phyloP scores from a whole-genome alignment of 1,140 invertebrate genomes.

The Drosophila burlai region DNA sequence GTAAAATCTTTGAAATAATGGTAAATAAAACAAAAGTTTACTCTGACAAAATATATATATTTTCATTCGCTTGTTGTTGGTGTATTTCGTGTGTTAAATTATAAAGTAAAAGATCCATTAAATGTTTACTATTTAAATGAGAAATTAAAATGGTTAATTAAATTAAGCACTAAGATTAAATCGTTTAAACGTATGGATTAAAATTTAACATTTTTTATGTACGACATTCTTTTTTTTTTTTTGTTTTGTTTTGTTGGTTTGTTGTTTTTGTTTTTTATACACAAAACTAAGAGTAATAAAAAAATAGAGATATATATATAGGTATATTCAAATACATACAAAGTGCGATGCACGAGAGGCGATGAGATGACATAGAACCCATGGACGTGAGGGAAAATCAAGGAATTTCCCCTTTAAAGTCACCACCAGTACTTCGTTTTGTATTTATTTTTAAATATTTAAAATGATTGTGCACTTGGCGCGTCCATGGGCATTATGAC shows the following conservation, averaged over 20 bases:
- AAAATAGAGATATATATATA: slow-evolving; percentile 39
- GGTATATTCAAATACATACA: slow-evolving; percentile 31
- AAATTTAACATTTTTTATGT: slow-evolving; percentile 21
- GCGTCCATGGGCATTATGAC: slow-evolving; percentile 1
- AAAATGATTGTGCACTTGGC: not conserved
- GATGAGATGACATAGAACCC: slow-evolving; percentile 14
- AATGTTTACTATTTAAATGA: slow-evolving; percentile 40
- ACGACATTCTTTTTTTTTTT: slow-evolving; percentile 17
- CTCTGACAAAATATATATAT: slow-evolving; percentile 49
- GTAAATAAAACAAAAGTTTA: slow-evolving; percentile 37
- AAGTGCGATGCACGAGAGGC: not conserved
- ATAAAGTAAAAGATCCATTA: slow-evolving; percentile 40
- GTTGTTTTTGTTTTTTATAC: slow-evolving; percentile 22
- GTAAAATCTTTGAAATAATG: not conserved
- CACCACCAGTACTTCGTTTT: not conserved
- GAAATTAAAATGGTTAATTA: slow-evolving; percentile 45
- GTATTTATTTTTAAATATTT: slow-evolving; percentile 1
- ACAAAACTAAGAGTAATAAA: slow-evolving; percentile 47
- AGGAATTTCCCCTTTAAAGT: not conserved
- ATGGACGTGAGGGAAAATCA: not conserved
- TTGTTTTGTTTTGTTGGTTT: not conserved
- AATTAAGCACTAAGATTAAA: slow-evolving; percentile 40
- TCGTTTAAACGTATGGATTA: slow-evolving; percentile 29
- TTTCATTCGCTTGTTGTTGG: slow-evolving; percentile 30
- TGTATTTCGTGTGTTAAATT: slow-evolving; percentile 31